Percentiles rank a stretch among this genome's conserved stretches.
These are phyloP conservation scores for Megaleporinus macrocephalus DNA, from an alignment of 2,113 vertebrate genomes.

Conservation along the genomic window DNA sequence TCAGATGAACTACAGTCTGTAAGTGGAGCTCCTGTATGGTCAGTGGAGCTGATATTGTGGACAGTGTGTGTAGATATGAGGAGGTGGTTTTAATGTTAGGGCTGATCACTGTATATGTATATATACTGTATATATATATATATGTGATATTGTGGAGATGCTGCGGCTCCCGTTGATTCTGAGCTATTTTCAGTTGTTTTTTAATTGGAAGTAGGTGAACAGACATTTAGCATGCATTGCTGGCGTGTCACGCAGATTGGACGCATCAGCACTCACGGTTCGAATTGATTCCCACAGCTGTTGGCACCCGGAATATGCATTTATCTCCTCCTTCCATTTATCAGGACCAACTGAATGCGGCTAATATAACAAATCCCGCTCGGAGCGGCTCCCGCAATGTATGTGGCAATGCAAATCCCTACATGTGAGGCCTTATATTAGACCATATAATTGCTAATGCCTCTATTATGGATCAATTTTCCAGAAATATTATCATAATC, in stretches of 20 bases:
- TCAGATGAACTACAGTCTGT: too few species aligned
- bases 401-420: background rate
- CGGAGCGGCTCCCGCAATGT: background rate
- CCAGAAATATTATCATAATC: conserved; percentile 24
- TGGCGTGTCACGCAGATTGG: background rate
- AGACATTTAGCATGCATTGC: background rate
- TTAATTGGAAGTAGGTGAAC: conserved; percentile 8
- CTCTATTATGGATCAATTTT: background rate
- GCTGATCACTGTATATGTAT: too few species aligned
- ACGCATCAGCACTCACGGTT: background rate
- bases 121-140: too few species aligned
- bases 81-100: too few species aligned
- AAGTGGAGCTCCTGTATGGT: too few species aligned
- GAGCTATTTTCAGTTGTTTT: background rate
- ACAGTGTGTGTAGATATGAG: too few species aligned
- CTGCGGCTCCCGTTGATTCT: background rate
- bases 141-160: background rate
- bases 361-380: background rate
- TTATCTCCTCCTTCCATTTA: background rate
- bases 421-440: conserved; percentile 2
- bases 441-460: conserved; percentile 11
- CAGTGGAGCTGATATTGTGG: too few species aligned
- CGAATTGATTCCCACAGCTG: conserved; percentile 3
- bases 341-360: background rate
- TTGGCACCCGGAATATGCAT: background rate